Base-by-base conservation (phyloP, 2,113 vertebrate genomes). In the Emydocephalus ijimae region DNA sequence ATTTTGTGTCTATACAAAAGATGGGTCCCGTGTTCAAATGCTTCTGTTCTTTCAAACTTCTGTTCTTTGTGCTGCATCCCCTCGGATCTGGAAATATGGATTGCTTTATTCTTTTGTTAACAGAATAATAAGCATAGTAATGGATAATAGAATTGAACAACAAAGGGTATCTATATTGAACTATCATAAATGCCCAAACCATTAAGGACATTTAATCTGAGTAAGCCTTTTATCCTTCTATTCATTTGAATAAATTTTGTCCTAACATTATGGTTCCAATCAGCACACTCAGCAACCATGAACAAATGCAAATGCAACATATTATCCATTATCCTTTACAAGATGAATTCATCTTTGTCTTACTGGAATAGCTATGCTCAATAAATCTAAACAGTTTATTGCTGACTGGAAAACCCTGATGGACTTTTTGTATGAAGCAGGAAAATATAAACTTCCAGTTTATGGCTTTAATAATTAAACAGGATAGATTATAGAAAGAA, bases 171-270 rank as follows among this genome's bases (percentile, higher is more conserved):
- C n/a, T 48, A 10, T 57, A 85, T 81, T 85, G 50, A 29, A 89
- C 45, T 29, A 23, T 64, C 11, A 48, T 12, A n/a, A 50, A 59
- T 85, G 81, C 50, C 20, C 85, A 59, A 86, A 39, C 50, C 39
- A 34, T 81, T 18, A 4, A 85, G 52, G 43, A 24, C 69, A 85
- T 59, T 93, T n/a, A 88, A 90, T 12, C 55, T 89, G 50, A 85
- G 39, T 26, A 39, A 59, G 9, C 52, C 54, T 52, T 89, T 91
- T 29, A 89, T 85, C 45, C 18, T 52, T 43, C 89, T 45, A 85
- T 29, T 14, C 8, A 69, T 93, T 90, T 91, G 61, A 43, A 87
- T 43, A 94, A 89, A 81, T 87, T 91, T 92, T 94, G 64, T 91
- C 14, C 12, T 48, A 50, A 34, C 0, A 24, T 91, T 91, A 92